Percentiles rank a stretch among this genome's conserved stretches.
phyloP scores from a whole-genome alignment of 1,140 invertebrate genomes.

The Goniozus legneri region DNA sequence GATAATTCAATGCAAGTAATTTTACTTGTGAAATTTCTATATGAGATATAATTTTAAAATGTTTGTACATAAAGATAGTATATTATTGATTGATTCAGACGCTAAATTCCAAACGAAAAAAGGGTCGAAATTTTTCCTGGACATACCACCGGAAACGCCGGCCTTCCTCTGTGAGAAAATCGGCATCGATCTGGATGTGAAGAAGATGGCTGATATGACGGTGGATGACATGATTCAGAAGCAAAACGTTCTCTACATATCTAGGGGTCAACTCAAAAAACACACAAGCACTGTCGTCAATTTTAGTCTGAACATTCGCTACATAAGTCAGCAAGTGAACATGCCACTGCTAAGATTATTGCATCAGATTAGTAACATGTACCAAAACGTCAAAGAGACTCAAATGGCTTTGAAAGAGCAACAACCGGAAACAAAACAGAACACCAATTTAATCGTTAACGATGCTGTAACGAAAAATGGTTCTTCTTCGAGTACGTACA shows the following conservation, averaged over 20 bases:
- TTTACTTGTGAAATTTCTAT: too few relatives aligned
- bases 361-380: constrained; percentile 97
- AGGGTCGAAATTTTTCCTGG: constrained; percentile 56
- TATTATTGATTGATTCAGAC: constrained; percentile 17
- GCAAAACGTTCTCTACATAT: constrained; percentile 80
- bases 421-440: constrained; percentile 53
- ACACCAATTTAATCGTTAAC: constrained; percentile 48
- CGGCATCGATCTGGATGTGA: constrained; percentile 81
- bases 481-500: constrained; percentile 57
- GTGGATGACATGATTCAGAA: constrained; percentile 79
- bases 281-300: constrained; percentile 86
- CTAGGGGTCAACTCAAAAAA: constrained; percentile 81
- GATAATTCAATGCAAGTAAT: too few relatives aligned
- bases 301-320: constrained; percentile 80
- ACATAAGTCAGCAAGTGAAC: constrained; percentile 89
- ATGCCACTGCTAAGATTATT: constrained; percentile 90
- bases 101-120: constrained; percentile 39
- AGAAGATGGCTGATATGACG: constrained; percentile 85
- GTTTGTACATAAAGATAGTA: too few relatives aligned
- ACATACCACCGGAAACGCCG: constrained; percentile 74
- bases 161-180: constrained; percentile 91
- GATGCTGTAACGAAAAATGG: constrained; percentile 51
- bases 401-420: constrained; percentile 82
- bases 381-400: constrained; percentile 94
- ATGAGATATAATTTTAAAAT: too few relatives aligned